Conservation (phyloP, 2,113 vertebrate species). For the Hemicordylus capensis region DNA sequence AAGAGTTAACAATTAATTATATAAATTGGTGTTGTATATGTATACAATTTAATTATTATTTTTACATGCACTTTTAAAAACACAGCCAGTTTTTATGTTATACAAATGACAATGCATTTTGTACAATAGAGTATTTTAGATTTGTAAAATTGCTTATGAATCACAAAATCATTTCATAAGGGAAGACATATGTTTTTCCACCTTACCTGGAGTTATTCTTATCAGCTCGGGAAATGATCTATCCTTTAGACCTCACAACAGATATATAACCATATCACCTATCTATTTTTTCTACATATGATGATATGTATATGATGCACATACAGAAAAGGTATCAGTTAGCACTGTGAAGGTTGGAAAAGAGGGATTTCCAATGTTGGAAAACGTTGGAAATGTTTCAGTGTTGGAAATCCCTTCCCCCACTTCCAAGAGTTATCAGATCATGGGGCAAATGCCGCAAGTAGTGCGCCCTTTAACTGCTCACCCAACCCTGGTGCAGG, state of each 20-base stretch:
- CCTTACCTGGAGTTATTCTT: neutral
- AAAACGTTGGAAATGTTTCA: too few relatives aligned
- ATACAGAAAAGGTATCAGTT: neutral
- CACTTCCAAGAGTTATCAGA: too few relatives aligned
- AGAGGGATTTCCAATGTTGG: too few relatives aligned
- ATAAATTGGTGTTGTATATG: neutral
- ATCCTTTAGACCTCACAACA: neutral
- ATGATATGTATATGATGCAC: neutral
- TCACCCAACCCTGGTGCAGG: too few relatives aligned
- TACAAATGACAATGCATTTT: neutral
- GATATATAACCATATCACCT: neutral
- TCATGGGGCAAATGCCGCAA: too few relatives aligned
- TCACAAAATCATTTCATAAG: neutral
- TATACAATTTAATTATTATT: neutral
- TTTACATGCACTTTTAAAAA: neutral
- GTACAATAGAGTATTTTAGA: neutral
- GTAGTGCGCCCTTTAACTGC: too few relatives aligned
- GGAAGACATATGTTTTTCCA: neutral
- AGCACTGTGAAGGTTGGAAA: too few relatives aligned
- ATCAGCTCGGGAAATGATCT: neutral
- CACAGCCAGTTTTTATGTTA: too few relatives aligned
- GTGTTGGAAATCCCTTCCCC: too few relatives aligned
- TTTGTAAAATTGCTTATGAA: neutral
- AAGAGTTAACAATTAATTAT: neutral
- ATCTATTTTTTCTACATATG: neutral